phyloP scores from a whole-genome alignment of 2,113 vertebrate species.

The Passer montanus region DNA sequence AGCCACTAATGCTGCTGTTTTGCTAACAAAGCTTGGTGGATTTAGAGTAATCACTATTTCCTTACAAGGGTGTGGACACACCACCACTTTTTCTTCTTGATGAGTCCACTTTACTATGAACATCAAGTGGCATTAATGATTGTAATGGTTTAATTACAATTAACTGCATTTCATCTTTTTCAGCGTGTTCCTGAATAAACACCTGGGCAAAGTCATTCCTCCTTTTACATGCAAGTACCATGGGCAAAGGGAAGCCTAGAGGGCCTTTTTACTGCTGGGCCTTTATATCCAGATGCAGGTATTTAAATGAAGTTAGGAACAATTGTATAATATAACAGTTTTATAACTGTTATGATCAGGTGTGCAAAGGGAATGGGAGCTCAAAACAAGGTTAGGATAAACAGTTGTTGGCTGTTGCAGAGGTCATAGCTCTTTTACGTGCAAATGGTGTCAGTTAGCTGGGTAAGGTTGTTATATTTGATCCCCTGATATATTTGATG shows the following conservation, averaged over 20 bases:
- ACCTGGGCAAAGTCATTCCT: neutral
- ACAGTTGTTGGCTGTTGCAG: neutral
- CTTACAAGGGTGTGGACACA: neutral
- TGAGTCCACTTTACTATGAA: conserved; percentile 13
- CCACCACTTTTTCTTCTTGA: neutral
- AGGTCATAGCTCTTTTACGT: neutral
- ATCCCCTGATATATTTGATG: neutral
- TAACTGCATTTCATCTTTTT: conserved; percentile 27
- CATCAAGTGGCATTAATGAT: neutral
- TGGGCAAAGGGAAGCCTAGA: neutral
- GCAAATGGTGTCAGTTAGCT: neutral
- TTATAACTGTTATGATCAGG: neutral
- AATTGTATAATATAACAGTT: neutral
- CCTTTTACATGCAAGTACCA: neutral
- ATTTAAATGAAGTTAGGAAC: neutral
- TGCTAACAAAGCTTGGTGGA: conserved; percentile 1
- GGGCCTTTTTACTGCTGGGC: neutral
- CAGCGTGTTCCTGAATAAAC: neutral
- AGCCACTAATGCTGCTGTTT: neutral
- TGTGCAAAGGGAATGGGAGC: neutral
- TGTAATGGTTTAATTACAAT: conserved; percentile 27
- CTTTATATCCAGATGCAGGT: neutral
- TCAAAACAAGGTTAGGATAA: neutral
- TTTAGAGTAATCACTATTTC: neutral
- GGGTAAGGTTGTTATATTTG: neutral